These are phyloP conservation scores for Phalacrocorax carbo DNA, from an alignment of 2,113 vertebrate genomes.

Conservation along the genomic window DNA sequence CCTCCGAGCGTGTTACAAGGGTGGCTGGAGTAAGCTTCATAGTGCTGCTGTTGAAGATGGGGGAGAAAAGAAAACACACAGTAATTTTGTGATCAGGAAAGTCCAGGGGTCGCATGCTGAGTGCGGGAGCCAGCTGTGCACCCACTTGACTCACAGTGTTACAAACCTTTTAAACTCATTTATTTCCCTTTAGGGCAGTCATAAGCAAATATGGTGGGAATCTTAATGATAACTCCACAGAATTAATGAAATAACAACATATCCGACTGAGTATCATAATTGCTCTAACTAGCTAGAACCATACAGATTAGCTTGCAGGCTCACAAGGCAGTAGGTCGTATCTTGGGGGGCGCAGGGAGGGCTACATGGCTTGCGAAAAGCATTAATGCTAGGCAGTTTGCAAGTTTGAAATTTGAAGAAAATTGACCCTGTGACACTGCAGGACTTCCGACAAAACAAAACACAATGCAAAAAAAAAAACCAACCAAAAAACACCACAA, in stretches of 20 bases:
- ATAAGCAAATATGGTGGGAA: not conserved
- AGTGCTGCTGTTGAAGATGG: not conserved
- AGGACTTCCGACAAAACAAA: not conserved
- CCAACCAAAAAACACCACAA: no score
- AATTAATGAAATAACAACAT: not conserved
- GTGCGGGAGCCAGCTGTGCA: not conserved
- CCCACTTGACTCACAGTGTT: not conserved
- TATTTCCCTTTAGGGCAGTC: not conserved
- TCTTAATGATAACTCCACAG: not conserved
- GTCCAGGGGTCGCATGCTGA: accelerated
- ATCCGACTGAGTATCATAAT: not conserved
- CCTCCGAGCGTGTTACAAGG: not conserved
- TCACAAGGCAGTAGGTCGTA: not conserved
- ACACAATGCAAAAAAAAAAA: no score
- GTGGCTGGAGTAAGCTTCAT: not conserved
- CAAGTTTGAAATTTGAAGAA: not conserved
- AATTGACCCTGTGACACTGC: not conserved
- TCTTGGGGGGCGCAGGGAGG: not conserved
- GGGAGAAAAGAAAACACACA: not conserved
- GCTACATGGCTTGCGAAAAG: not conserved
- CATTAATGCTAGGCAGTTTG: not conserved
- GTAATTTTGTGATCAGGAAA: not conserved
- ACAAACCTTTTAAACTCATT: not conserved
- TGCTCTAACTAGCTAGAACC: not conserved
- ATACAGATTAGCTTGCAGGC: not conserved